These are phyloP conservation scores for Ginglymostoma cirratum DNA, from an alignment of 2,113 vertebrate species.

Conservation along the genomic window DNA sequence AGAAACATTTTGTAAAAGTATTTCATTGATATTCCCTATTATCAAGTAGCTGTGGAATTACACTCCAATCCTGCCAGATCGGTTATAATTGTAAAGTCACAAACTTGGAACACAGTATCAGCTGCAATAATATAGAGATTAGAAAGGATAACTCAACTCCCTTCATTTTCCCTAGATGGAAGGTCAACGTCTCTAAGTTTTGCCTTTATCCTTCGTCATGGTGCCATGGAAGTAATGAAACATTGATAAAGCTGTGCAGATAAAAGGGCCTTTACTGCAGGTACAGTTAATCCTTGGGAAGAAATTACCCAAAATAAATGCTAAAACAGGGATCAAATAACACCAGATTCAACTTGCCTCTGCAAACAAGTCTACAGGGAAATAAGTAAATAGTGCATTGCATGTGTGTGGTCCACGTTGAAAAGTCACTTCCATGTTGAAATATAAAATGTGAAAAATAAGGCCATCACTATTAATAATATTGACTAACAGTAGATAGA, in stretches of 20 bases:
- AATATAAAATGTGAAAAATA: neutral
- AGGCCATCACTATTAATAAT: neutral
- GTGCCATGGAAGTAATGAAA: neutral
- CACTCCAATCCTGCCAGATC: neutral
- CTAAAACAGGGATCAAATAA: neutral
- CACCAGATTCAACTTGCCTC: neutral
- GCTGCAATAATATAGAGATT: neutral
- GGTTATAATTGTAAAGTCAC: neutral
- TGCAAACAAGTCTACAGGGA: slow-evolving; percentile 9
- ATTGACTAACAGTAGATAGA: neutral
- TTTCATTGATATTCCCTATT: neutral
- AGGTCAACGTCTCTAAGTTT: neutral
- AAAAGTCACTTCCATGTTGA: neutral
- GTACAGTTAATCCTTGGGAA: neutral
- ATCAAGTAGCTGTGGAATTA: neutral
- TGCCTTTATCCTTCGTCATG: neutral
- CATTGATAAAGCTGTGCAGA: neutral
- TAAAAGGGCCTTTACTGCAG: neutral
- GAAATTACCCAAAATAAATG: neutral
- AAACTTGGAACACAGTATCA: neutral
- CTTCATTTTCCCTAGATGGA: neutral
- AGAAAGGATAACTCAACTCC: neutral
- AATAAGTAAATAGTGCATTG: neutral
- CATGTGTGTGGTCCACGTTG: neutral
- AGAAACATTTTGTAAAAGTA: neutral